Percentiles rank a stretch among this genome's conserved stretches.
Evolutionary conservation across 2,113 vertebrate species (phyloP).

Genomic region (Perca fluviatilis): DNA sequence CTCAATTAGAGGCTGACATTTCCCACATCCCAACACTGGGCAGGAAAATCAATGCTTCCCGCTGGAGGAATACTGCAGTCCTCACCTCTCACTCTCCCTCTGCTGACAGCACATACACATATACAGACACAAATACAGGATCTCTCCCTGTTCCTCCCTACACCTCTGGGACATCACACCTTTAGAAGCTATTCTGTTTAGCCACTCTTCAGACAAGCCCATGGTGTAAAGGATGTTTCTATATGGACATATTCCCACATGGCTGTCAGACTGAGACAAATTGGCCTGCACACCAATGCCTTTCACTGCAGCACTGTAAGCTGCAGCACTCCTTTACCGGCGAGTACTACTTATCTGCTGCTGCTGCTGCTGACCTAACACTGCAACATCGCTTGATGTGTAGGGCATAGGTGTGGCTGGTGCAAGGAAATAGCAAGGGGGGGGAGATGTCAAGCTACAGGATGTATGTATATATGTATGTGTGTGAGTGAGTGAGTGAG

Average conservation of each 20-base stretch:
- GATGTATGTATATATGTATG: neutral
- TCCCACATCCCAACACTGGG: conserved; percentile 73
- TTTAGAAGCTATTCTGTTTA: conserved; percentile 64
- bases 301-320: conserved; percentile 53
- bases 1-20: conserved; percentile 85
- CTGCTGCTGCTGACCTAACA: conserved; percentile 24
- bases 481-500: too few relatives aligned
- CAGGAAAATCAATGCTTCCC: conserved; percentile 79
- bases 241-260: conserved; percentile 52
- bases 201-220: conserved; percentile 52
- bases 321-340: conserved; percentile 44
- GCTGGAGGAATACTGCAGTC: conserved; percentile 78
- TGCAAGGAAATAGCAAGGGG: conserved; percentile 24
- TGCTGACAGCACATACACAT: conserved; percentile 62
- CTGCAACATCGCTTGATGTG: conserved; percentile 43
- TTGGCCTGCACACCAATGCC: conserved; percentile 27
- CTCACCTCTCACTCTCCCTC: conserved; percentile 68
- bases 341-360: conserved; percentile 9
- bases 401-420: conserved; percentile 28
- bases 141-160: conserved; percentile 21
- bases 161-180: conserved; percentile 60
- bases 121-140: conserved; percentile 43
- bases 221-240: conserved; percentile 61
- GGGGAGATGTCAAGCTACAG: conserved; percentile 43
- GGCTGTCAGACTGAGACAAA: conserved; percentile 49